Evolutionary conservation across 2,888 invertebrate species (phyloP).

Genomic region (Gisinianus flammeolus): DNA sequence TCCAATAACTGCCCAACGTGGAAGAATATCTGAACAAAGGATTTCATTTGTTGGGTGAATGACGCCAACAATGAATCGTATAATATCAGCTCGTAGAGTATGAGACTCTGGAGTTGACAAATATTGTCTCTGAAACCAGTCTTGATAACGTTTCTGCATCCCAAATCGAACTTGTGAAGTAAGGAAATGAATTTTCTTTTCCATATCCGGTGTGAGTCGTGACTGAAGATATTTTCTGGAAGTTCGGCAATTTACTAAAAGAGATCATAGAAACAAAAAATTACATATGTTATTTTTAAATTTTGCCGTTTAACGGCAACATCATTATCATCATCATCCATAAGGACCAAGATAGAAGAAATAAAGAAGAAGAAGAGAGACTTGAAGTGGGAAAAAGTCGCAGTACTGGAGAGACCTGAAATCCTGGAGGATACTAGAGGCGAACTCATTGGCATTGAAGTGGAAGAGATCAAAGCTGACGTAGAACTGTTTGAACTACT

Average conservation of each 20-base stretch:
- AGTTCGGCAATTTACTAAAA: conserved; percentile 85
- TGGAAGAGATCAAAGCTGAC: too few relatives aligned
- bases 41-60: conserved; percentile 93
- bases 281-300: too few relatives aligned
- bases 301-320: too few relatives aligned
- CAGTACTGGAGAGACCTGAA: too few relatives aligned
- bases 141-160: conserved; percentile 89
- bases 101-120: conserved; percentile 90
- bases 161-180: conserved; percentile 86
- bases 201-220: conserved; percentile 90
- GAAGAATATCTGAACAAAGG: conserved; percentile 91
- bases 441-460: too few relatives aligned
- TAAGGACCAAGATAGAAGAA: too few relatives aligned
- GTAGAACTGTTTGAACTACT: too few relatives aligned
- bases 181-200: conserved; percentile 84
- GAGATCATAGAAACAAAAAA: too few relatives aligned
- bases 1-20: conserved; percentile 92
- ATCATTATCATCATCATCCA: too few relatives aligned
- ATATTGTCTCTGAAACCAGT: conserved; percentile 92
- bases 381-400: too few relatives aligned
- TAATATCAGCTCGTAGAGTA: conserved; percentile 88
- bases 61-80: conserved; percentile 89
- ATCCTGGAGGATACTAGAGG: too few relatives aligned
- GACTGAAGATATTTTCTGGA: conserved; percentile 83
- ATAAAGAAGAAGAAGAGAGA: too few relatives aligned